Conservation (phyloP, 2,888 invertebrate species). For the Spilarctia lutea region DNA sequence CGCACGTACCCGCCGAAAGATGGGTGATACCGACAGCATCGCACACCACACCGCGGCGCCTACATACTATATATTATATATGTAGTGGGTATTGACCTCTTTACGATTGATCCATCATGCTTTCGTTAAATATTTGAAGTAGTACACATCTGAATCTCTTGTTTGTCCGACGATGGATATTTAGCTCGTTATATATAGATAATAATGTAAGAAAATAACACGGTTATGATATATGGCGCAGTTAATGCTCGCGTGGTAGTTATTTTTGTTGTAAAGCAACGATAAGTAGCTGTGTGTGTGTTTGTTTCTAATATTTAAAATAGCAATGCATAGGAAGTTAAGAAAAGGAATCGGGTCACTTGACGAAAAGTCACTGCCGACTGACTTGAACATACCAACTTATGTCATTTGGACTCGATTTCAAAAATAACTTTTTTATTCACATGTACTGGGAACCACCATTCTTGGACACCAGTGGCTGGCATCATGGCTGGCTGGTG, state of each 20-base stretch:
- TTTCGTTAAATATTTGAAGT: conserved; percentile 31
- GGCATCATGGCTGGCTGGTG: too few relatives aligned
- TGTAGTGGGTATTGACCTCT: conserved; percentile 59
- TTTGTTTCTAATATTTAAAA: neutral
- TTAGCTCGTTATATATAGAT: conserved; percentile 13
- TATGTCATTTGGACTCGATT: too few relatives aligned
- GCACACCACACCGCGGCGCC: neutral
- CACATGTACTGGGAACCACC: too few relatives aligned
- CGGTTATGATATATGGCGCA: conserved; percentile 25
- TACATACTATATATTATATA: neutral
- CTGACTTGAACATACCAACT: too few relatives aligned
- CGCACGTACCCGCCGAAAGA: conserved; percentile 43
- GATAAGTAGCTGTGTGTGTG: too few relatives aligned
- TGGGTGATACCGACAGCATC: conserved; percentile 27
- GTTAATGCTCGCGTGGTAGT: neutral
- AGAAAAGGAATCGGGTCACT: too few relatives aligned
- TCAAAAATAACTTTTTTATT: too few relatives aligned
- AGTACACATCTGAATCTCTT: conserved; percentile 1
- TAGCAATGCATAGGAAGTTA: too few relatives aligned
- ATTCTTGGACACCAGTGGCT: too few relatives aligned
- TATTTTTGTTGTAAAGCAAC: neutral
- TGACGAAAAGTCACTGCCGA: too few relatives aligned
- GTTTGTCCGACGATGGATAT: neutral
- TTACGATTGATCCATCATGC: conserved; percentile 47
- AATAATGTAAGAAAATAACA: conserved; percentile 14